Percentiles rank a stretch among this genome's conserved stretches.
Evolutionary conservation across 2,797 vertebrate genomes (phyloP).

Genomic region (Eulemur albifrons): DNA sequence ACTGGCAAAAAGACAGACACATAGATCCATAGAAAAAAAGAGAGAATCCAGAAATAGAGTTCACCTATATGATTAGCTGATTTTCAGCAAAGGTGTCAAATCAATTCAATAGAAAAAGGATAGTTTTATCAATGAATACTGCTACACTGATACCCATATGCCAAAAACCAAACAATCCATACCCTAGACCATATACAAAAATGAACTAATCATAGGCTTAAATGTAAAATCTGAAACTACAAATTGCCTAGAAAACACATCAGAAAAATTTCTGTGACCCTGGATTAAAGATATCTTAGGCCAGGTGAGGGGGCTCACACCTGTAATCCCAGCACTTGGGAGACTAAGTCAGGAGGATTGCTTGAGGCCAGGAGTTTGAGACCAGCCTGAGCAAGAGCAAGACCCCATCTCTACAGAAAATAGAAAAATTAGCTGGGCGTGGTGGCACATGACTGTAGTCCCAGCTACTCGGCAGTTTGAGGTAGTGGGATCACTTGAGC

Average conservation of each 20-base stretch:
- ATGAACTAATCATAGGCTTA: neutral
- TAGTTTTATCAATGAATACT: neutral
- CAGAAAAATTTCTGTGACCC: too few species aligned
- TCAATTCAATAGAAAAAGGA: neutral
- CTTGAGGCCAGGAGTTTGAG: neutral
- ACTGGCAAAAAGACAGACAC: neutral
- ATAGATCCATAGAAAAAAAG: neutral
- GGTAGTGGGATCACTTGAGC: neutral
- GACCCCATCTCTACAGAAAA: too few species aligned
- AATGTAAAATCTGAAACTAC: too few species aligned
- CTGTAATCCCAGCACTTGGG: neutral
- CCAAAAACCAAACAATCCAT: slow-evolving; percentile 4
- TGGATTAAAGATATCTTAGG: neutral
- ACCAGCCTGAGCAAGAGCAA: neutral
- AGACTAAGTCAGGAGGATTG: neutral
- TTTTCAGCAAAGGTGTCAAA: neutral
- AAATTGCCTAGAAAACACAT: too few species aligned
- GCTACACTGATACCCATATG: neutral
- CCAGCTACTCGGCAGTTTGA: neutral
- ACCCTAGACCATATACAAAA: neutral
- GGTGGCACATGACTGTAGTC: neutral
- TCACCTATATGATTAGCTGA: neutral
- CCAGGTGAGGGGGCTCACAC: neutral
- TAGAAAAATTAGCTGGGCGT: too few species aligned
- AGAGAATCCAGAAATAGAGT: neutral